Evolutionary conservation across 2,888 invertebrate species (phyloP), one percentile per base, ranked within the genome.

Genomic region (Drosophila rubida): DNA sequence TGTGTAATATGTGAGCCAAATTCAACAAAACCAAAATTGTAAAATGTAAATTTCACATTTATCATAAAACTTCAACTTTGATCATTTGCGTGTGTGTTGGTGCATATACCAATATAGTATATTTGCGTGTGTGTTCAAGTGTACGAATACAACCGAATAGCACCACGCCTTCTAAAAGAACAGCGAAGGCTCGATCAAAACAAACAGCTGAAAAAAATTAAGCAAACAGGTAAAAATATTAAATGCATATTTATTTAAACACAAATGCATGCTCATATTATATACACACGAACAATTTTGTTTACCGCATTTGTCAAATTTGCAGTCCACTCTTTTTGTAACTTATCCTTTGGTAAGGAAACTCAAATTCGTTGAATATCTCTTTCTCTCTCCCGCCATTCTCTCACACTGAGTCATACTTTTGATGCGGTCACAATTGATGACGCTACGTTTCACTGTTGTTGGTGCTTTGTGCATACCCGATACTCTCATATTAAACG

Each of bases 171-270:
- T 13, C 22, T 35, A 44, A 11, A 50, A 22, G 16, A 45, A 9
- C 53, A n/a, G 30, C 60, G 72, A 75, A 73, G 67, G 44, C 69
- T 60, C 67, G 76, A 78, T 61, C 78, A 78, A 79, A 79, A 79
- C 76, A 78, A 79, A 78, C 69, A 75, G 30, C 61, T 42, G 66
- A 58, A 67, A 63, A 63, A 63, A 65, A 30, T 25, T 51, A 60
- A 63, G 41, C 61, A 39, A 37, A 44, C 37, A 61, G 65, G 77
- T 72, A 49, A 74, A 53, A 45, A 30, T 11, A 11, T 32, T 32
- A n/a, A 11, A n/a, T 4, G 32, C 32, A 11, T 1, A n/a, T n/a
- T 32, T 32, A n/a, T n/a, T 32, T 11, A 32, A n/a, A 32, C 11
- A 32, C n/a, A 32, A 27, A 32, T 32, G n/a, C 27, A 9, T 32